Evolutionary conservation across 2,888 invertebrate genomes (phyloP), one percentile per base, ranked within the genome.

Genomic region (Dasypolia templi): DNA sequence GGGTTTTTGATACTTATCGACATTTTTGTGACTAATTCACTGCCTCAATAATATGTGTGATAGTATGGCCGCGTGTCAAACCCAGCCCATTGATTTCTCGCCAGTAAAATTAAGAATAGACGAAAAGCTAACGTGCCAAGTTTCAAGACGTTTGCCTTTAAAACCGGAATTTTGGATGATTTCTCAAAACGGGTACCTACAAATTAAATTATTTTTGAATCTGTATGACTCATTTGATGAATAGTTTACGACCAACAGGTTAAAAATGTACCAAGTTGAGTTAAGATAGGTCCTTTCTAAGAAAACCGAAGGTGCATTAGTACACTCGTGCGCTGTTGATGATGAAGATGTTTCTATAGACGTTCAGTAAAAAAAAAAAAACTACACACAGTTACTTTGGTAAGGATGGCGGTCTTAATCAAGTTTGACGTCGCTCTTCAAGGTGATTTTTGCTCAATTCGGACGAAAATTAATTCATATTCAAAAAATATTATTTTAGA

Each of bases 51-150:
- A 39, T 65, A 66, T 64, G 64, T 64, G 44, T 55, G 75, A 58
- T 61, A 70, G 19, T 63, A 82, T 63, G 64, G 65, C 55, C 17
- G 56, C 46, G 49, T 68, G 66, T 62, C 29, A 65, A 76, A 72
- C 46, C 35, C 51, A 72, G 53, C 73, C 74, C 72, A 73, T 82
- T 81, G 79, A 81, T 79, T 77, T 72, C 67, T 79, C 66, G 83
- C 83, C 86, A 86, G 74, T 72, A 78, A 74, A 68, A 79, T 72
- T 75, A 84, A 79, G 76, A 85, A 82, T 80, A 81, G 74, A 79
- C 39, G 65, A 68, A 76, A 83, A 53, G 64, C 67, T 46, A 46
- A 71, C 79, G 77, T 79, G 80, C 85, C 84, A 86, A 86, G 61
- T 77, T 81, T 67, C 59, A 17, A 63, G 73, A 42, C 35, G 55